Base-by-base conservation (phyloP, 2,888 invertebrate genomes). In the Tetranychus truncatus region DNA sequence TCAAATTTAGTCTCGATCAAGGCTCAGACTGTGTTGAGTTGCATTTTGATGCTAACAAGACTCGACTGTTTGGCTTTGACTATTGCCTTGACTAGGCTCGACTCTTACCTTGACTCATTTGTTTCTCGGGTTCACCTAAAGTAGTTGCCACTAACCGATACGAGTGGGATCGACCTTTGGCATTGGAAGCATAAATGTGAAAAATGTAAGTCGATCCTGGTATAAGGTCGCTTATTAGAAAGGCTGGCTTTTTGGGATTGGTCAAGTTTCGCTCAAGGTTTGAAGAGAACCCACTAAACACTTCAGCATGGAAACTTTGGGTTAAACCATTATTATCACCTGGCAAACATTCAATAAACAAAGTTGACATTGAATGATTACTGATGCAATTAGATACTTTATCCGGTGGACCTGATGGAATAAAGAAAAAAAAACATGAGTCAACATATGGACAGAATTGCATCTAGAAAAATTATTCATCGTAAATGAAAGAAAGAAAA, bases 321-420 rank as follows among this genome's bases (percentile, higher is more conserved):
- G 20, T 46, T 24, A 73, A 55, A 45, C 73, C 73, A 21, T 55
- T 24, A 20, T 24, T 15, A 34, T 73, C 73, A 15, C 73, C 73
- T n/a, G 73, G n/a, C 9, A 66, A n/a, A 65, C 73, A 73, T 45
- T 73, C 73, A 45, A 73, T 45, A 18, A 24, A 34, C 24, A 73
- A 6, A 9, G 55, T 73, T 20, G 73, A 55, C 73, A 73, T 73
- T 55, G 73, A 73, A 65, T 66, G 73, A 73, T 73, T 73, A 4
- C n/a, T 66, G 11, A 44, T 55, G 21, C 73, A 73, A 34, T 73
- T 73, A 18, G 24, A 24, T 9, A 73, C 73, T 21, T 24, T 24
- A 20, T 73, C 73, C n/a, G 73, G 73, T 55, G 73, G 73, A 65
- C 73, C 73, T 73, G 7, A 72, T 24, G 15, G 8, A 66, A 20